These are phyloP conservation scores for Therioaphis trifolii DNA, from an alignment of 2,888 invertebrate genomes.

Conservation along the genomic window DNA sequence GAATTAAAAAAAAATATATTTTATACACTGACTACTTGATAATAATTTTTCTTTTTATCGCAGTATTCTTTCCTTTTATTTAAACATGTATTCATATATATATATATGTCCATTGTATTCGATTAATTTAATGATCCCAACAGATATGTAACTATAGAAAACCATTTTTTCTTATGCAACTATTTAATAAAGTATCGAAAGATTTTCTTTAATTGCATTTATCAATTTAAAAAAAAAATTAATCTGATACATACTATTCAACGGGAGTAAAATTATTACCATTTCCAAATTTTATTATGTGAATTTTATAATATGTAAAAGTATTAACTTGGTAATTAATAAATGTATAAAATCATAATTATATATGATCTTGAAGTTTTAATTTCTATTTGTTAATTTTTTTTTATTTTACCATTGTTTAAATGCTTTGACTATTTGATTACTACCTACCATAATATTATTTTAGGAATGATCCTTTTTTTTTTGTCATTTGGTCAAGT, in stretches of 20 bases:
- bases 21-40: too few species aligned
- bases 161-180: neutral
- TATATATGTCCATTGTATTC: neutral
- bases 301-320: too few species aligned
- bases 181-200: neutral
- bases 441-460: too few species aligned
- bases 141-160: neutral
- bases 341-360: neutral
- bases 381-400: neutral
- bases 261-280: too few species aligned
- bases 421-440: too few species aligned
- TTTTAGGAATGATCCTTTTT: too few species aligned
- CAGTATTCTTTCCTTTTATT: neutral
- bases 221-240: too few species aligned
- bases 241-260: too few species aligned
- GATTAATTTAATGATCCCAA: neutral
- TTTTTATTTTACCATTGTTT: neutral
- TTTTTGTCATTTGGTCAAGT: too few species aligned
- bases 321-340: too few species aligned
- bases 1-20: neutral
- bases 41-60: neutral
- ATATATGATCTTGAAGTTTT: neutral
- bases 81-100: neutral
- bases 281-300: too few species aligned
- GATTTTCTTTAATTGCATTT: too few species aligned